Percentiles rank a stretch among this genome's conserved stretches.
phyloP scores from a whole-genome alignment of 2,113 vertebrate species.

The Atractosteus spatula region DNA sequence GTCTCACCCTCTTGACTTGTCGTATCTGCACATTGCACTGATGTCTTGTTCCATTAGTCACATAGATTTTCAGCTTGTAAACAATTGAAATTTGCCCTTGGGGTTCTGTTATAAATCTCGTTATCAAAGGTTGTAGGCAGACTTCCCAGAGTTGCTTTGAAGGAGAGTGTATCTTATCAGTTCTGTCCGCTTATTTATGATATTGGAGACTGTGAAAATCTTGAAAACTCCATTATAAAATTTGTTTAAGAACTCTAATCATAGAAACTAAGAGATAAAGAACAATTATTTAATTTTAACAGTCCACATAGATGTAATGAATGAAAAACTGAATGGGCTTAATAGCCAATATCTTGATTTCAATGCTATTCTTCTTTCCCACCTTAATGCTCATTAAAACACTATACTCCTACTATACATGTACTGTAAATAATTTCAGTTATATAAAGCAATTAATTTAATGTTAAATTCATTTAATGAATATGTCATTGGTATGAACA shows the following conservation, averaged over 20 bases:
- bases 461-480: no score
- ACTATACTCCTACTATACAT: no score
- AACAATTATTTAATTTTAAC: no score
- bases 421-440: no score
- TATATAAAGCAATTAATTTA: no score
- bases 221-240: not conserved
- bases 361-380: no score
- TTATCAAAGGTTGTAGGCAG: not conserved
- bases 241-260: not conserved
- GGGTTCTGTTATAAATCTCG: slow-evolving; percentile 5
- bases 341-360: no score
- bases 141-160: not conserved
- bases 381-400: no score
- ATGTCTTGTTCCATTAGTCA: slow-evolving; percentile 2
- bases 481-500: no score
- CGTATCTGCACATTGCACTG: not conserved
- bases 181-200: slow-evolving; percentile 16
- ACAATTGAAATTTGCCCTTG: not conserved
- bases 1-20: not conserved
- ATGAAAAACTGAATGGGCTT: no score
- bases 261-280: not conserved
- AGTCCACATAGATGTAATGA: no score
- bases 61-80: not conserved
- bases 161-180: not conserved
- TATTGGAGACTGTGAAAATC: not conserved